Evolutionary conservation across 2,113 vertebrate species (phyloP), one percentile per base, ranked within the genome.

Genomic region (Heterocephalus glaber): DNA sequence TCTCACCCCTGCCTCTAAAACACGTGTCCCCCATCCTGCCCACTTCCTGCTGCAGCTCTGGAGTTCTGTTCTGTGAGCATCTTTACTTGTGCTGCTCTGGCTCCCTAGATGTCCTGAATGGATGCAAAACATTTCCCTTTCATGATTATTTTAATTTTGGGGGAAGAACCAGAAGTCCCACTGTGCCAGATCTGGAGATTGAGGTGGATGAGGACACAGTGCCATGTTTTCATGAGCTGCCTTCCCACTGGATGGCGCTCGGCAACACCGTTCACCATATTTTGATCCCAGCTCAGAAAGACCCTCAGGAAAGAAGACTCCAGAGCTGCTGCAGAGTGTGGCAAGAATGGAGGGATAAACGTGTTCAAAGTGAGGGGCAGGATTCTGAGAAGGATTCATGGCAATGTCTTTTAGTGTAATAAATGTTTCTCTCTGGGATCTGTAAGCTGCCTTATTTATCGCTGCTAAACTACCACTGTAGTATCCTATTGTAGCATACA

Each of bases 401-500:
- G 10, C 38, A 26, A 38, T 5, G 38, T 14, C 70, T 26, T 44
- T 13, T 5, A 28, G 24, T 74, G 38, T 14, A 44, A 44, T 14
- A 47, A 47, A 7, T 41, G 6, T 28, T 33, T 44, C 38, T 24
- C 7, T 6, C 11, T 47, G 3, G 41, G 72, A 2, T 47, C 41
- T 76, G 24, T 44, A n/a, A 28, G 41, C 41, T 14, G 11, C 72
- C 24, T 19, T 30, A 1, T 4, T 47, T 28, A 3, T 14, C 7
- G 41, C 1, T 28, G 24, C 24, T 76, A 28, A 28, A 7, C 41
- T 14, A 1, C 38, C 41, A 5, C 2, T 38, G 47, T 9, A 49
- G 47, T 49, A 49, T 49, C 28, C 38, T 6, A 11, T 2, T 1
- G 10, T 12, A 16, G 41, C 24, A 6, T 11, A 3, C 19, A 2